These are phyloP conservation scores for Boloria selene DNA, from an alignment of 2,888 invertebrate genomes.

Conservation along the genomic window DNA sequence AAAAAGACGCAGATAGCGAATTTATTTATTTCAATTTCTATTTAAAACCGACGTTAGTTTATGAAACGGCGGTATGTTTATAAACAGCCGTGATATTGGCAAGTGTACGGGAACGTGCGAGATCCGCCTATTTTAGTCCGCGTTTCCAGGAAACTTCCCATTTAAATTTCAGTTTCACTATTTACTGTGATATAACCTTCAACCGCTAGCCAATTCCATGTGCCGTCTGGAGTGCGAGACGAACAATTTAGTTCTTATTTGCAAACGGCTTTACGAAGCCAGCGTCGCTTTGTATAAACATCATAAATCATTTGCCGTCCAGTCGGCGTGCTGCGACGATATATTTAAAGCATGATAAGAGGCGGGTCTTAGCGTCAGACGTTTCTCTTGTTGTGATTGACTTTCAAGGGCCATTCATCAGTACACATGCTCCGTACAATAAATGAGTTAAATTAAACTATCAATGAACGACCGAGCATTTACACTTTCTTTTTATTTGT, in stretches of 20 bases:
- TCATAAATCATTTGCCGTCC: conserved; percentile 63
- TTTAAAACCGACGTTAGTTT: conserved; percentile 36
- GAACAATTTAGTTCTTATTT: conserved; percentile 59
- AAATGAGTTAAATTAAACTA: conserved; percentile 5
- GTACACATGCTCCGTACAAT: conserved; percentile 13
- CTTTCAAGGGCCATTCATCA: conserved; percentile 43
- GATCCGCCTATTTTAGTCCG: conserved; percentile 53
- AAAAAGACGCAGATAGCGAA: conserved; percentile 25
- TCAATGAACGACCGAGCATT: conserved; percentile 5
- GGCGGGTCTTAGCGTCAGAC: conserved; percentile 42
- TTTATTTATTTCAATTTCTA: conserved; percentile 34
- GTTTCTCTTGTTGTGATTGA: conserved; percentile 44
- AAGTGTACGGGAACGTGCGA: conserved; percentile 54
- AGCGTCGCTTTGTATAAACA: conserved; percentile 54
- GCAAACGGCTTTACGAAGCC: conserved; percentile 47
- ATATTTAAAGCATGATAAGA: conserved; percentile 57
- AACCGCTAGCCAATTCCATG: conserved; percentile 60
- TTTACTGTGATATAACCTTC: conserved; percentile 70
- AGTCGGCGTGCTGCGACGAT: conserved; percentile 50
- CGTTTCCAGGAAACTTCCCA: conserved; percentile 63
- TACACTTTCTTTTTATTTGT: neutral
- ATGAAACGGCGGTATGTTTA: conserved; percentile 46
- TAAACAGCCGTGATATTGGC: conserved; percentile 59
- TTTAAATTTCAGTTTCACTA: conserved; percentile 51
- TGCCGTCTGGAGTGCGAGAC: conserved; percentile 59